Base-by-base conservation (phyloP, 2,888 invertebrate genomes). In the Acanthacorydalis orientalis region DNA sequence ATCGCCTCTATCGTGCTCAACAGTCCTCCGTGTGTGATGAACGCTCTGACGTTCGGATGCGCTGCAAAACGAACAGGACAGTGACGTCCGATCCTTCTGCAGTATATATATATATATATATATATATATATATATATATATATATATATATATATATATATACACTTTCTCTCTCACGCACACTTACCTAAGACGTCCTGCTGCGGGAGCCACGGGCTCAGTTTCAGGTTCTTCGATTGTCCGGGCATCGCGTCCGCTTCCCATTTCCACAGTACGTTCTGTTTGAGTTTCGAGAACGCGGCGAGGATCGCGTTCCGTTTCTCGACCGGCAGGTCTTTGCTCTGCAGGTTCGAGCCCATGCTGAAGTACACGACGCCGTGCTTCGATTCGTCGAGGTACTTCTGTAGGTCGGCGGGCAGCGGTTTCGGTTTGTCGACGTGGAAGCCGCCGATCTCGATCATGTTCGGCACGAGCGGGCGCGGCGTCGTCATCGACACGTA, bases 11-110 rank as follows among this genome's bases (percentile, higher is more conserved):
- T 68, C 12, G 69, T 60, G 48, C 72, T 72, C 54, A 74, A 64
- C 39, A 72, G 60, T 0, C 74, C 75, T 31, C 72, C 74, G 53
- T 74, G 70, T 11, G 72, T 72, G 49, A 76, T 69, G 51, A 75
- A 74, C 1, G 71, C 56, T 49, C 64, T 65, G 2, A 73, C 64
- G 42, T 70, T 71, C 2, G 62, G 60, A 57, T 75, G 73, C 1
- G 67, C 69, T 70, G 52, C n/a, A 23, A 41, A 37, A 23, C n/a
- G n/a, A n/a, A n/a, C n/a, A n/a, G n/a, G n/a, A n/a, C n/a, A n/a
- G n/a, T n/a, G n/a, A n/a, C n/a, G n/a, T n/a, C n/a, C n/a, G n/a
- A n/a, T n/a, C n/a, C n/a, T n/a, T n/a, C n/a, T n/a, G n/a, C n/a
- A n/a, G n/a, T n/a, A n/a, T n/a, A n/a, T n/a, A n/a, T n/a, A n/a